Evolutionary conservation across 2,888 invertebrate genomes (phyloP), one percentile per base, ranked within the genome.

Genomic region (Leptodirus hochenwartii): DNA sequence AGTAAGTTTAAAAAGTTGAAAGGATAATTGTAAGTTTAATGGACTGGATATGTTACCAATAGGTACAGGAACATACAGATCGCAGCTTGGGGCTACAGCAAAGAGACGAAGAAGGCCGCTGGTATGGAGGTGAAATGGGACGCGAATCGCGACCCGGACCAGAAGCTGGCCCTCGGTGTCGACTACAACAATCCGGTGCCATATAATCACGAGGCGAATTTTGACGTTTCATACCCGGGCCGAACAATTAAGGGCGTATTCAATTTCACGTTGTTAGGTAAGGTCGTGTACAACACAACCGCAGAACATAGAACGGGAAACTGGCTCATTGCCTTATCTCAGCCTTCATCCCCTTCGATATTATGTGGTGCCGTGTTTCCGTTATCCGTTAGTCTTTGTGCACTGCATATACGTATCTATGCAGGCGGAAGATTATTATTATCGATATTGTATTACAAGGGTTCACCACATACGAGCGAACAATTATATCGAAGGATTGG

Each of bases 91-190:
- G 65, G 70, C 2, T 61, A 69, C 37, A 62, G 69, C 22, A 62
- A 66, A 5, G 56, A 62, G 0, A 52, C 56, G 8, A 64, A 66
- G 29, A 78, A 78, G 46, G 69, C 74, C 15, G 56, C 75, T 1
- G 72, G 71, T 4, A 56, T 78, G 2, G 75, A 79, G 32, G 49
- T 85, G 11, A 79, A 80, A 50, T 85, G 84, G 84, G 82, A 85
- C 46, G 81, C 80, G 1, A 84, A 82, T 51, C 62, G 84, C 5
- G 79, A 84, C 56, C 82, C 82, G 0, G 67, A 71, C 26, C 70
- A 79, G 48, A 75, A 74, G 49, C 58, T 78, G 35, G 61, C 65
- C 39, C 53, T 67, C 1, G 65, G 67, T 31, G 54, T 71, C 0
- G 69, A 72, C 35, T 62, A 75, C 28, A 64, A 67, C 37, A 69